Percentiles rank a stretch among this genome's conserved stretches.
Evolutionary conservation across 2,797 vertebrate genomes (phyloP).

Genomic region (Pampus argenteus): DNA sequence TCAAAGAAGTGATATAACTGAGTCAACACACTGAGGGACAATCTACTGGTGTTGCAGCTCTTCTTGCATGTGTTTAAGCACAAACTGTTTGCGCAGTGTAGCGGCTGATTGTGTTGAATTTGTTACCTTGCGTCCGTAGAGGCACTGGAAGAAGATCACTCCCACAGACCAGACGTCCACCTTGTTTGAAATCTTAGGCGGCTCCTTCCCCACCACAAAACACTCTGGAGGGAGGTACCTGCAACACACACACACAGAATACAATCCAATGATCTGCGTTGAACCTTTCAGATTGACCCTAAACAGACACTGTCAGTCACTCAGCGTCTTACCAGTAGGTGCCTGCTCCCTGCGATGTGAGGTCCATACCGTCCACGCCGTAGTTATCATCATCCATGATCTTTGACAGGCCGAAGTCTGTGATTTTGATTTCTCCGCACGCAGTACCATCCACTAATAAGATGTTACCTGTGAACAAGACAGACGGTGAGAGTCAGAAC

Average conservation of each 20-base stretch:
- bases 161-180: slow-evolving; percentile 99
- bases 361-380: slow-evolving; percentile 98
- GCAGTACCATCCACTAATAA: slow-evolving; percentile 97
- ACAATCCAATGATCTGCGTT: too few relatives aligned
- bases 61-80: background rate
- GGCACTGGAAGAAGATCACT: slow-evolving; percentile 99
- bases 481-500: background rate
- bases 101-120: background rate
- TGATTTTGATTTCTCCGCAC: slow-evolving; percentile 99
- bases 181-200: slow-evolving; percentile 99
- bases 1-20: background rate
- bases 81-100: background rate
- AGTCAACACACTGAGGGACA: background rate
- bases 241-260: slow-evolving; percentile 9
- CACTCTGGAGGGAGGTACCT: slow-evolving; percentile 99
- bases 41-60: background rate
- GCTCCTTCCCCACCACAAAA: slow-evolving; percentile 99
- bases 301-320: background rate
- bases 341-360: slow-evolving; percentile 97
- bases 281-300: too few relatives aligned
- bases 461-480: slow-evolving; percentile 90
- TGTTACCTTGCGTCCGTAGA: slow-evolving; percentile 97
- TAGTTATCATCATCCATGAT: slow-evolving; percentile 99
- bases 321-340: slow-evolving; percentile 92
- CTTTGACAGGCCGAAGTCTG: slow-evolving; percentile 97